These are phyloP conservation scores for Typhlichthys subterraneus DNA, from an alignment of 2,797 vertebrate species.

Conservation along the genomic window DNA sequence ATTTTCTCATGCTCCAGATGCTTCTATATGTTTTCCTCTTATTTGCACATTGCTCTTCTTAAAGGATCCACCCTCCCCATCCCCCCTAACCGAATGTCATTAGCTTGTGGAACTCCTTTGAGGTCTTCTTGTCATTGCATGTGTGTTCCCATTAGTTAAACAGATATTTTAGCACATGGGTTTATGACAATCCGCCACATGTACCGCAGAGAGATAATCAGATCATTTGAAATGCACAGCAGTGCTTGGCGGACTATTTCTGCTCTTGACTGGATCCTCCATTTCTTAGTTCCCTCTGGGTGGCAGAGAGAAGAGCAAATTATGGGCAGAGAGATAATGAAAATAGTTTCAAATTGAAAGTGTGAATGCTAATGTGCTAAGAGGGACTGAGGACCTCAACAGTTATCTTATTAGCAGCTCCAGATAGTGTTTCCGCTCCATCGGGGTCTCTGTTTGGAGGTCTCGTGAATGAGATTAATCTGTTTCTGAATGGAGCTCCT, in stretches of 20 bases:
- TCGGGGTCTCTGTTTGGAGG: slow-evolving; percentile 69
- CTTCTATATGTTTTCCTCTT: neutral
- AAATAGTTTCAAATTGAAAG: slow-evolving; percentile 83
- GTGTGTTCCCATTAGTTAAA: slow-evolving; percentile 59
- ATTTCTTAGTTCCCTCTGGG: slow-evolving; percentile 75
- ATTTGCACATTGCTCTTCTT: slow-evolving; percentile 6
- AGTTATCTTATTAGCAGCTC: slow-evolving; percentile 83
- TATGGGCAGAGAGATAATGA: slow-evolving; percentile 78
- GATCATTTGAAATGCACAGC: slow-evolving; percentile 73
- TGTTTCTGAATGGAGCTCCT: slow-evolving; percentile 68
- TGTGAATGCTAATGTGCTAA: slow-evolving; percentile 80
- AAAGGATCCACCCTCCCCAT: neutral
- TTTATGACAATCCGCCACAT: slow-evolving; percentile 57
- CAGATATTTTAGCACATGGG: slow-evolving; percentile 47
- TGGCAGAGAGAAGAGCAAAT: slow-evolving; percentile 75
- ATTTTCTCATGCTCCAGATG: slow-evolving; percentile 11
- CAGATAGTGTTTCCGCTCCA: slow-evolving; percentile 74
- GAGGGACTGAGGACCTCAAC: slow-evolving; percentile 75
- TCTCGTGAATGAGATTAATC: slow-evolving; percentile 79
- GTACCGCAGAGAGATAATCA: slow-evolving; percentile 67
- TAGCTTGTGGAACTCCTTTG: slow-evolving; percentile 42
- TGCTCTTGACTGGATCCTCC: slow-evolving; percentile 76
- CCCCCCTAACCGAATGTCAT: slow-evolving; percentile 34
- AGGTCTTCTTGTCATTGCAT: slow-evolving; percentile 48
- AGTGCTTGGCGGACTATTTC: slow-evolving; percentile 63